phyloP scores from a whole-genome alignment of 2,113 vertebrate species.

The Anhinga anhinga region DNA sequence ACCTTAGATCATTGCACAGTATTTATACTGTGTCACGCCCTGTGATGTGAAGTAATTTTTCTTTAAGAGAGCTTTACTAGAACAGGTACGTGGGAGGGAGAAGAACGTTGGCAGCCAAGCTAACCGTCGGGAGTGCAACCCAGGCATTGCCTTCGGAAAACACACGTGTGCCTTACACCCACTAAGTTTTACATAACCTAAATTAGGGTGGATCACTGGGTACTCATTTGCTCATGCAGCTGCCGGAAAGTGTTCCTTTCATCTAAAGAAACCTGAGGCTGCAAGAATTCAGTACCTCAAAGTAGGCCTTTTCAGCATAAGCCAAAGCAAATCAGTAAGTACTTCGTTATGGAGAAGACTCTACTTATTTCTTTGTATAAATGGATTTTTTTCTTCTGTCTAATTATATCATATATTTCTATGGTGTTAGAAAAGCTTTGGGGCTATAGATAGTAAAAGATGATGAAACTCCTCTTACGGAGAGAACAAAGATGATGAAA shows the following conservation, averaged over 20 bases:
- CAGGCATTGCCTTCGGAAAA: background rate
- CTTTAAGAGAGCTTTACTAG: background rate
- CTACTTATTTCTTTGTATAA: background rate
- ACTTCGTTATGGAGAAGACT: constrained; percentile 26
- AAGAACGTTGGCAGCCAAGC: background rate
- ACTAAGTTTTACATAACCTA: background rate
- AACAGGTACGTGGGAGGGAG: background rate
- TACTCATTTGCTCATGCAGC: background rate
- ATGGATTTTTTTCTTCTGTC: background rate
- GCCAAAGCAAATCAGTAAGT: constrained; percentile 34
- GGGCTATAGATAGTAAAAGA: background rate
- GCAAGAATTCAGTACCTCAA: constrained; percentile 32
- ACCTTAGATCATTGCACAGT: background rate
- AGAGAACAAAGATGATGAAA: background rate
- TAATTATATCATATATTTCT: background rate
- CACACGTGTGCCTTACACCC: background rate
- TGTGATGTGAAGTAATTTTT: background rate
- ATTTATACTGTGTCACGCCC: background rate
- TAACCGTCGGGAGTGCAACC: background rate
- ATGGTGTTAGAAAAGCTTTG: background rate
- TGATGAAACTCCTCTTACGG: background rate
- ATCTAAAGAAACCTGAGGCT: constrained; percentile 50
- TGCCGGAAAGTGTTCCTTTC: constrained; percentile 17
- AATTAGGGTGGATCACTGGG: background rate
- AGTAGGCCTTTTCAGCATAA: constrained; percentile 45